Evolutionary conservation across 2,797 vertebrate genomes (phyloP).

Genomic region (Coluber constrictor): DNA sequence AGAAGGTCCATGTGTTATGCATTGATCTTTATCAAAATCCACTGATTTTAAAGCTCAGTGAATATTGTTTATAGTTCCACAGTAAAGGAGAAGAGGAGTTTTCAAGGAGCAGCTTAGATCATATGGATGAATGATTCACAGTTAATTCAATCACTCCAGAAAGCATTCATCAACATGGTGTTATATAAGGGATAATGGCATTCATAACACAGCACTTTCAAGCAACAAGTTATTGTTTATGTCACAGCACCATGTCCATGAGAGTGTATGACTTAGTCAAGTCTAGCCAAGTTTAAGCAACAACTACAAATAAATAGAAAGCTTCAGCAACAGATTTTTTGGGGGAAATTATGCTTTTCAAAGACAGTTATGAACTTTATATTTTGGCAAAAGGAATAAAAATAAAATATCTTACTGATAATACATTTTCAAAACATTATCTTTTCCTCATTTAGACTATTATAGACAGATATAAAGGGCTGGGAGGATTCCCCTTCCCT

Average conservation of each 20-base stretch:
- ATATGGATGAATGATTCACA: conserved; percentile 54
- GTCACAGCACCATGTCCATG: conserved; percentile 2
- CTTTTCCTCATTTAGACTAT: neutral
- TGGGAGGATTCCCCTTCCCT: no score
- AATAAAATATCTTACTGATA: neutral
- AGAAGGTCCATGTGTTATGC: conserved; percentile 36
- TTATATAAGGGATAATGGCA: conserved; percentile 56
- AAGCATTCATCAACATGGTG: conserved; percentile 51
- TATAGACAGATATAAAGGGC: neutral
- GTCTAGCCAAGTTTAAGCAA: neutral
- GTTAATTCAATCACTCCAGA: conserved; percentile 52
- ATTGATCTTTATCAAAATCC: conserved; percentile 22
- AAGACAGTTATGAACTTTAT: neutral
- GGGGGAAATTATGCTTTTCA: neutral
- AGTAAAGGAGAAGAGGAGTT: conserved; percentile 44
- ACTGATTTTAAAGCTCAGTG: conserved; percentile 34
- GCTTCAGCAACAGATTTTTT: neutral
- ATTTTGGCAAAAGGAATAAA: neutral
- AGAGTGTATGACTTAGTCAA: neutral
- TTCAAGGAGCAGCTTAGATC: conserved; percentile 54
- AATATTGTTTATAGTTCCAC: conserved; percentile 39
- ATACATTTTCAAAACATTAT: neutral
- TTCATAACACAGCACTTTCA: conserved; percentile 49
- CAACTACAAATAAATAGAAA: neutral
- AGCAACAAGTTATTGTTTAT: conserved; percentile 44